These are phyloP conservation scores for Brachypteracias leptosomus DNA, from an alignment of 2,113 vertebrate genomes.

Conservation along the genomic window DNA sequence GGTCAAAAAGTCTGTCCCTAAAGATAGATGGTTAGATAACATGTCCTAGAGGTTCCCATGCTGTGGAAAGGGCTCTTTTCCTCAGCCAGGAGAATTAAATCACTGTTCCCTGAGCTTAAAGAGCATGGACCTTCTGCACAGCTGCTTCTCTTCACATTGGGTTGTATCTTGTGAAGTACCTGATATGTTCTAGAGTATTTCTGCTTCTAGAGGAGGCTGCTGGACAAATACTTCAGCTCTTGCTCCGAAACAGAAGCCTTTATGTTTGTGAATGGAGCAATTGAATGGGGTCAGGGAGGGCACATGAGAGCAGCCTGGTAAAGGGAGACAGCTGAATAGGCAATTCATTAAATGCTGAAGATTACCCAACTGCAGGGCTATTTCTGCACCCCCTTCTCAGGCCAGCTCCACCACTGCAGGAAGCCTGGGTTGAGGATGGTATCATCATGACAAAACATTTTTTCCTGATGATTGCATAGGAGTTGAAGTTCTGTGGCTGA, in stretches of 20 bases:
- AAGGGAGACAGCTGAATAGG: constrained; percentile 47
- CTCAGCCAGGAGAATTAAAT: background rate
- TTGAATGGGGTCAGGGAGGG: constrained; percentile 30
- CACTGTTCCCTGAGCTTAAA: background rate
- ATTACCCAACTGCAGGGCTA: constrained; percentile 38
- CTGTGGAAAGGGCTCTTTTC: background rate
- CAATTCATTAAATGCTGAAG: constrained; percentile 57
- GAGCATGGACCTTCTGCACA: background rate
- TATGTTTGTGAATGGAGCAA: constrained; percentile 49
- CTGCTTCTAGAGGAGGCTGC: constrained; percentile 32
- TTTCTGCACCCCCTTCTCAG: constrained; percentile 20
- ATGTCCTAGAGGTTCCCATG: background rate
- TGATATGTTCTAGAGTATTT: constrained; percentile 43
- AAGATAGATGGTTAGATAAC: background rate
- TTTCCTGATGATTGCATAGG: background rate
- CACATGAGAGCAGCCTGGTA: constrained; percentile 41
- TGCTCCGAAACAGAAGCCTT: constrained; percentile 47
- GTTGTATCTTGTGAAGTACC: constrained; percentile 20
- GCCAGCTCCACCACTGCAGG: constrained; percentile 2
- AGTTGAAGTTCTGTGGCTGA: background rate
- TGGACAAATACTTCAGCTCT: constrained; percentile 21
- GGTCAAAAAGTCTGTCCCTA: background rate
- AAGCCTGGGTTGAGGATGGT: constrained; percentile 11
- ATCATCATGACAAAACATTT: background rate
- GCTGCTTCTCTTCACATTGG: background rate